These are phyloP conservation scores for Anneissia japonica DNA, from an alignment of 35 echinoderm and acorn worm species.

Conservation along the genomic window DNA sequence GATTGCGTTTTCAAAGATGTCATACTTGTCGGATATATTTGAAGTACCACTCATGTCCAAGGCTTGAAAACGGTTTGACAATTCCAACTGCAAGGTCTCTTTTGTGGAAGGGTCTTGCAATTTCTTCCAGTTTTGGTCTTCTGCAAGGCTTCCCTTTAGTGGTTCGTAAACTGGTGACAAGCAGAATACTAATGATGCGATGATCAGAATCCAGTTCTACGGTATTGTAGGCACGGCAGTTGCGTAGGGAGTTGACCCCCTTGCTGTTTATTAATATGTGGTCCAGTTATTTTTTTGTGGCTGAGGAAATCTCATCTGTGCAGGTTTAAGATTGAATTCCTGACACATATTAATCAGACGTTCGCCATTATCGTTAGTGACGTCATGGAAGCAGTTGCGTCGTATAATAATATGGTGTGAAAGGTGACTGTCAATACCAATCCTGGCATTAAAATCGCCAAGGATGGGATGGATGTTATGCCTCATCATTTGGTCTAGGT, in stretches of 20 bases:
- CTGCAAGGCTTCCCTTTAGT: slow-evolving; percentile 20
- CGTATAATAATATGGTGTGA: not conserved
- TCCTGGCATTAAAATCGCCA: slow-evolving; percentile 9
- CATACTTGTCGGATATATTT: slow-evolving; percentile 2
- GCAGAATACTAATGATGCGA: not conserved
- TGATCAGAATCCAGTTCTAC: slow-evolving; percentile 7
- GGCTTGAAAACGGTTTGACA: slow-evolving; percentile 20
- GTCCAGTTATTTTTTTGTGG: not conserved
- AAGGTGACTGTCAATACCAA: slow-evolving; percentile 12
- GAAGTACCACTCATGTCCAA: not conserved
- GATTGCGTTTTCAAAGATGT: slow-evolving; percentile 9
- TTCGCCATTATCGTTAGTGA: not conserved
- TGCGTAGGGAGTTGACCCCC: slow-evolving; percentile 16
- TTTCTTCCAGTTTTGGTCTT: slow-evolving; percentile 37
- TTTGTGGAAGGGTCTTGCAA: slow-evolving; percentile 6
- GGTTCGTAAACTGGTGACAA: slow-evolving; percentile 15
- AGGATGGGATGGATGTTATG: slow-evolving; percentile 20
- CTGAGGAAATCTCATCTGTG: slow-evolving; percentile 21
- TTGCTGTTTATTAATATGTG: slow-evolving; percentile 26
- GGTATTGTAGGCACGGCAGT: slow-evolving; percentile 31
- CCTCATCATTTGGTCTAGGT: slow-evolving; percentile 17
- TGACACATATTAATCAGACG: slow-evolving; percentile 8
- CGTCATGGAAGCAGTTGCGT: not conserved
- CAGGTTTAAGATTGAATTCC: slow-evolving; percentile 22
- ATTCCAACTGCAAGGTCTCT: slow-evolving; percentile 13